phyloP scores from a whole-genome alignment of 2,888 invertebrate genomes.

The Cacoxenus indagator region DNA sequence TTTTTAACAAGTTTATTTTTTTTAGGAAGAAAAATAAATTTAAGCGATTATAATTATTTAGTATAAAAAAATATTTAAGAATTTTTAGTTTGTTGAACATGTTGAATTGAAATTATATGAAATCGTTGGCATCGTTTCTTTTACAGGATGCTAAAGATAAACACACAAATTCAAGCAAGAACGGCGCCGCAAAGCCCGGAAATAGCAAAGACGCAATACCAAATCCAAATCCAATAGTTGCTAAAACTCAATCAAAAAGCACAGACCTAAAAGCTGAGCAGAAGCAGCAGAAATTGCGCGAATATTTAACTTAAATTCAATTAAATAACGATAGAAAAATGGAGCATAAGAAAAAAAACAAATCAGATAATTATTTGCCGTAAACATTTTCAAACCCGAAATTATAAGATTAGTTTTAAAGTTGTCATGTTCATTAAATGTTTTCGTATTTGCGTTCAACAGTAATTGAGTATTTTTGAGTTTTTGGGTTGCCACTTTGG shows the following conservation, averaged over 20 bases:
- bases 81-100: no score
- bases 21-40: no score
- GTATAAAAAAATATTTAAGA: no score
- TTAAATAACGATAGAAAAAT: slow-evolving; percentile 11
- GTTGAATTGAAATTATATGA: no score
- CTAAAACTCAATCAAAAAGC: slow-evolving; percentile 25
- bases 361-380: slow-evolving; percentile 11
- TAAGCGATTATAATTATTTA: no score
- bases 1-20: no score
- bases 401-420: not conserved
- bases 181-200: slow-evolving; percentile 61
- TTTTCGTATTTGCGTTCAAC: no score
- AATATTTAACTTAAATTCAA: no score
- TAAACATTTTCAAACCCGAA: no score
- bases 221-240: slow-evolving; percentile 39
- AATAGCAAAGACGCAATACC: slow-evolving; percentile 56
- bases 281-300: slow-evolving; percentile 21
- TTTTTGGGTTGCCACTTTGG: no score
- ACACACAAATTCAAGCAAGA: slow-evolving; percentile 63
- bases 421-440: no score
- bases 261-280: slow-evolving; percentile 20
- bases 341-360: slow-evolving; percentile 12
- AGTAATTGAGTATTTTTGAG: no score
- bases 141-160: slow-evolving; percentile 71
- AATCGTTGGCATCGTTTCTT: slow-evolving; percentile 57